Conservation (phyloP, 2,888 invertebrate species). For the Cephonodes hylas region DNA sequence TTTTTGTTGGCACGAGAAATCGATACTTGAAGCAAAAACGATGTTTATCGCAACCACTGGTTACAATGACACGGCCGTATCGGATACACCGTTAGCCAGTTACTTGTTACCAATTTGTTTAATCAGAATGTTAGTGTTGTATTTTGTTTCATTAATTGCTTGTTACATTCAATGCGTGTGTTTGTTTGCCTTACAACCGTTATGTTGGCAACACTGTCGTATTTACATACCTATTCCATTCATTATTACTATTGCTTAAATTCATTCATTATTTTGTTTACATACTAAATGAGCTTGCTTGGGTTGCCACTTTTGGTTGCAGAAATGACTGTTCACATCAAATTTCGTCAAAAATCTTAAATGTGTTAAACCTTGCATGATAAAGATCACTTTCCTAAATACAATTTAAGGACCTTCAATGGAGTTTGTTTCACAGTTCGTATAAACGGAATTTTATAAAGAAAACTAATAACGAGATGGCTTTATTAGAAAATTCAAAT, state of each 20-base stretch:
- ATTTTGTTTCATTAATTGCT: conserved; percentile 8
- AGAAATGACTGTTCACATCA: no score
- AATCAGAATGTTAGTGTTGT: conserved; percentile 11
- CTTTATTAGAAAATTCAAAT: no score
- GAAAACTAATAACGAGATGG: no score
- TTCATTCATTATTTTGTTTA: neutral
- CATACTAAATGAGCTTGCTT: no score
- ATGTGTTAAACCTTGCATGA: no score
- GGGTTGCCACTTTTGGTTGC: no score
- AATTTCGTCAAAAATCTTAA: neutral
- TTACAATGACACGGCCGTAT: conserved; percentile 40
- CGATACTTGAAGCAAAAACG: conserved; percentile 39
- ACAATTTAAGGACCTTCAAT: no score
- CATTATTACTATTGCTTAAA: neutral
- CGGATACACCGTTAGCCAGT: conserved; percentile 28
- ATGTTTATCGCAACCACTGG: conserved; percentile 37
- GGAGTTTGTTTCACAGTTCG: no score
- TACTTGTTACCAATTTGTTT: conserved; percentile 13
- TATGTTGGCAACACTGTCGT: neutral
- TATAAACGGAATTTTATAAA: no score
- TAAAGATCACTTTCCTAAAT: no score
- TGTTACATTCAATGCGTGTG: neutral
- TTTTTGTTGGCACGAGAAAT: conserved; percentile 55
- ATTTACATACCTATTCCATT: neutral
- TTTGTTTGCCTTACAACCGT: neutral